phyloP scores from a whole-genome alignment of 2,888 invertebrate species.

The Dichetophora obliterata region DNA sequence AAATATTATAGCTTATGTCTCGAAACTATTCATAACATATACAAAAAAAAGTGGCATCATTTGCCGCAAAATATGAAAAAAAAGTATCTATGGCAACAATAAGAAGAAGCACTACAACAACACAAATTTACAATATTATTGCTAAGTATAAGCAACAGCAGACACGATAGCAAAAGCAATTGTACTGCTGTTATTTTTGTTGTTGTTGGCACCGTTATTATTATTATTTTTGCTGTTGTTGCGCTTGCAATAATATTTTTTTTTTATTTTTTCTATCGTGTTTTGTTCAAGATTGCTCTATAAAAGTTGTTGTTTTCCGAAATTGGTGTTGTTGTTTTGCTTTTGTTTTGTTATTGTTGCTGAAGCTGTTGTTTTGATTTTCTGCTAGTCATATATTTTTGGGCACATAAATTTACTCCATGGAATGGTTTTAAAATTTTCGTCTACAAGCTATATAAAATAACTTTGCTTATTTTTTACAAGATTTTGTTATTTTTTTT shows the following conservation, averaged over 20 bases:
- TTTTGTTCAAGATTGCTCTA: neutral
- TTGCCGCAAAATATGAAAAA: neutral
- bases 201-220: neutral
- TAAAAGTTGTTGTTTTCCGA: conserved; percentile 10
- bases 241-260: neutral
- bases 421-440: no score
- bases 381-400: neutral
- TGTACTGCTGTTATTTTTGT: no score
- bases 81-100: neutral
- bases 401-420: no score
- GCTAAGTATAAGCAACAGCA: neutral
- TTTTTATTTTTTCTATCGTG: neutral
- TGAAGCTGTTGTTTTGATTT: neutral
- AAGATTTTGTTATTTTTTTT: no score
- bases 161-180: neutral
- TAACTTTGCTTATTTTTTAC: no score
- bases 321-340: neutral
- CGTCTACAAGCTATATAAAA: no score
- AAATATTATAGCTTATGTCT: no score
- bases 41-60: neutral
- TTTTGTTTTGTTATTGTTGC: neutral
- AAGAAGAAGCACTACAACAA: neutral
- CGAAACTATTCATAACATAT: no score
- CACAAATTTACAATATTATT: neutral
- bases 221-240: neutral